Evolutionary conservation across 2,888 invertebrate species (phyloP), one percentile per base, ranked within the genome.

Genomic region (Nymphalis polychloros): DNA sequence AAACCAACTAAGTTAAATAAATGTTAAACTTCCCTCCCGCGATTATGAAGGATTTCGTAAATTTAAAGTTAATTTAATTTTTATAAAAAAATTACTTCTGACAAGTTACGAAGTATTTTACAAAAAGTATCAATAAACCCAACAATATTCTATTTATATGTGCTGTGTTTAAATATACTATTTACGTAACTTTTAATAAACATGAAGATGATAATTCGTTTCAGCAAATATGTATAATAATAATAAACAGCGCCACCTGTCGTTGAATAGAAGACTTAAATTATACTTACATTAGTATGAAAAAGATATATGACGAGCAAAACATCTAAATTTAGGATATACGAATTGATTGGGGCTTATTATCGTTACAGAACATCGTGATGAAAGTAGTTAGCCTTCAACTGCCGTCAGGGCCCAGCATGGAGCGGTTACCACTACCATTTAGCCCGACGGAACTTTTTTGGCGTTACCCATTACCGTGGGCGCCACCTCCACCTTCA

Each of bases 391-490:
- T 95, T 86, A 95, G 95, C 86, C 92, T 94, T 85, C 94, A 95
- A 93, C 85, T 95, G 91, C 95, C 95, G 83, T 94, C 95, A 78
- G 94, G 95, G 91, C 94, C 94, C 72, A 94, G 94, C 76, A 95
- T 96, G 94, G 95, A 96, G 89, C 95, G 96, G 80, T 91, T 96
- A 77, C 96, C 97, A 86, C 93, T 97, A 78, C 96, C 96, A 75
- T 96, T 97, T 87, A 96, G 95, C 93, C 95, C 96, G 35, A 94
- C 95, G 78, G 97, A 98, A 85, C 92, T 97, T 68, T 89, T 98
- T 66, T 97, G 97, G 97, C 95, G 97, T 83, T 97, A 97, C 86
- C 97, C 97, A 62, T 93, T 96, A 72, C 95, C 96, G 70, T 96
- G 96, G 84, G 95, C 96, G 70, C 94, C 94, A 59, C 94, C 94